These are phyloP conservation scores for Typhlomys cinereus DNA, from an alignment of 2,113 vertebrate species.

Conservation along the genomic window DNA sequence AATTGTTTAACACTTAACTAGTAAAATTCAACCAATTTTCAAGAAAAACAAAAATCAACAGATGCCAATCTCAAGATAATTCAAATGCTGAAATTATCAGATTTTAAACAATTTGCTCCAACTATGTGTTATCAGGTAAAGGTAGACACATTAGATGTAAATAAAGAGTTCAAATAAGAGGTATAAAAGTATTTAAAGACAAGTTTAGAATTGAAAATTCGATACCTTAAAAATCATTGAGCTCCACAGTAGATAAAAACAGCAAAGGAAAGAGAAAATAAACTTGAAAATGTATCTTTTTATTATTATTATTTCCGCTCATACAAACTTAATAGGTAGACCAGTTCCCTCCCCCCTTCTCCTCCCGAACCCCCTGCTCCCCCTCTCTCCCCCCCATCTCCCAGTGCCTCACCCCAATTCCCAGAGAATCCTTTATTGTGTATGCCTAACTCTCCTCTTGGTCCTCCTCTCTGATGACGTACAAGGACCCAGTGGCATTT, in stretches of 20 bases:
- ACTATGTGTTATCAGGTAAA: neutral
- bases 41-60: constrained; percentile 3
- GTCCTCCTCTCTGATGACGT: too few species aligned
- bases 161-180: neutral
- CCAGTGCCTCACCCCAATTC: too few species aligned
- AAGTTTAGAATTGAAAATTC: constrained; percentile 1
- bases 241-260: neutral
- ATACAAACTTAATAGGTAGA: too few species aligned
- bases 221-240: neutral
- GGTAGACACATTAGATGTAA: neutral
- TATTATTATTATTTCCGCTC: too few species aligned
- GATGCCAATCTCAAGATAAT: neutral
- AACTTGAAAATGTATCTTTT: neutral
- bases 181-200: neutral
- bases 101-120: neutral
- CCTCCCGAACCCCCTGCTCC: too few species aligned
- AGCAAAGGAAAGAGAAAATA: neutral
- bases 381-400: too few species aligned
- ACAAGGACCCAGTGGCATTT: too few species aligned
- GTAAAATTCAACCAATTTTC: constrained; percentile 33
- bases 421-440: too few species aligned
- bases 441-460: too few species aligned
- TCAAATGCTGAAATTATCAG: constrained; percentile 3
- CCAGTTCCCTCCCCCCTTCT: too few species aligned
- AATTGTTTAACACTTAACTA: constrained; percentile 17